Evolutionary conservation across 2,113 vertebrate genomes (phyloP), one percentile per base, ranked within the genome.

Genomic region (Heloderma charlesbogerti): DNA sequence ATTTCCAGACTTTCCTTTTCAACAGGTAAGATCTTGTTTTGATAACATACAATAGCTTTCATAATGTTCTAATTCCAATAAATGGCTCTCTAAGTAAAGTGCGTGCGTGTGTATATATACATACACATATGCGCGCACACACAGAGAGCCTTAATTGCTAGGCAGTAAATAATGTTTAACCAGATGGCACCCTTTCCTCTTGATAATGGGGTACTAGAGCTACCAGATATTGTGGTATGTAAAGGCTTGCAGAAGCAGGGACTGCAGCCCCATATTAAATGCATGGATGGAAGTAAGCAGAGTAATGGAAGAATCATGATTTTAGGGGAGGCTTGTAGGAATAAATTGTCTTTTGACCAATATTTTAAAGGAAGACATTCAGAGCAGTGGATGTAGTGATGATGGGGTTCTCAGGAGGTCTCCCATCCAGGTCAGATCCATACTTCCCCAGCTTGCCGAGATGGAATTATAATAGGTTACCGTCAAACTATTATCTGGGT

Each of bases 1-100:
- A 98, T 98, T 98, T 98, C 98, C 96, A 98, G 98, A 96, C 98
- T 98, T 97, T 93, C 94, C 87, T 98, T 97, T 97, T 98, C 98
- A 96, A 97, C 98, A 97, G 98, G 98, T 98, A 96, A 98, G 98
- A 91, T 84, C 0, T 91, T 63, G 29, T 94, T 77, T 94, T 80
- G 34, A 83, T 94, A 45, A 87, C 71, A 94, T 83, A 84, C 89
- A 25, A 45, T 88, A 43, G 40, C 37, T 93, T 92, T 69, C 0
- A 0, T 2, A 89, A 8, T 16, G 22, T 37, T 29, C 2, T 72
- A 82, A 20, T 29, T 89, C 15, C 48, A 74, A 22, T 22, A 45
- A 54, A 54, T 15, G 27, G 9, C 6, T 16, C 7, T 34, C n/a
- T 12, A 81, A 54, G 7, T 78, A 81, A 85, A 7, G 31, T 74